phyloP scores from a whole-genome alignment of 92 coral and sea anemone genomes.

The Phenganax subtilis region DNA sequence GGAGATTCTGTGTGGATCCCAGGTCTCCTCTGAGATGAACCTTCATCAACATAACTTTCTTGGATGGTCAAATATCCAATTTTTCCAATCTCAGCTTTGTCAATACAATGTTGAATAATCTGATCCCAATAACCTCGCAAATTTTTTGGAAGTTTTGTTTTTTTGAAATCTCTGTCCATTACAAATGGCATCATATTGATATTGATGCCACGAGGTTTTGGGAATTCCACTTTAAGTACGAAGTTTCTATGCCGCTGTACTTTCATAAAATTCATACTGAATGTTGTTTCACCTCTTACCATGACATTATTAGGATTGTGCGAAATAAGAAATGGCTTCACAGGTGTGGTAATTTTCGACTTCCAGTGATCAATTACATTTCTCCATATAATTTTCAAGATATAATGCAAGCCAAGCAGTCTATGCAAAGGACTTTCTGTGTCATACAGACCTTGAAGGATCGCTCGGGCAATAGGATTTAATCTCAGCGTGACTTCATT shows the following conservation, averaged over 20 bases:
- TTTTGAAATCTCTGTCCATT: background rate
- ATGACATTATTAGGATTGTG: no score
- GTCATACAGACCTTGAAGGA: constrained; percentile 14
- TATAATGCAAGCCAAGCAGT: constrained; percentile 4
- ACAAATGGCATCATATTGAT: constrained; percentile 27
- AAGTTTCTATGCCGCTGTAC: no score
- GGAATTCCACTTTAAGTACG: background rate
- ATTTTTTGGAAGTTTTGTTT: background rate
- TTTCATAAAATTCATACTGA: no score
- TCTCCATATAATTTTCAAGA: constrained; percentile 1
- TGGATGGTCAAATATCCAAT: constrained; percentile 13
- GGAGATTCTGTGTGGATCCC: constrained; percentile 13
- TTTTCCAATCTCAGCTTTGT: background rate
- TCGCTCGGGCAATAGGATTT: constrained; percentile 1
- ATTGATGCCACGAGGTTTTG: background rate
- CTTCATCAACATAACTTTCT: constrained; percentile 19
- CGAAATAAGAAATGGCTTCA: no score
- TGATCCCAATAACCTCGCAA: background rate
- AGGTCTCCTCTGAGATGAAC: constrained; percentile 4
- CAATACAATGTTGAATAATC: constrained; percentile 5
- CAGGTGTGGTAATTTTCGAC: background rate
- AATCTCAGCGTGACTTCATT: background rate
- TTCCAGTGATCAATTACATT: constrained; percentile 5
- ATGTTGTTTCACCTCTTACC: no score
- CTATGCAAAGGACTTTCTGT: constrained; percentile 14